phyloP scores from a whole-genome alignment of 2,888 invertebrate species.

The Plebejus argus region DNA sequence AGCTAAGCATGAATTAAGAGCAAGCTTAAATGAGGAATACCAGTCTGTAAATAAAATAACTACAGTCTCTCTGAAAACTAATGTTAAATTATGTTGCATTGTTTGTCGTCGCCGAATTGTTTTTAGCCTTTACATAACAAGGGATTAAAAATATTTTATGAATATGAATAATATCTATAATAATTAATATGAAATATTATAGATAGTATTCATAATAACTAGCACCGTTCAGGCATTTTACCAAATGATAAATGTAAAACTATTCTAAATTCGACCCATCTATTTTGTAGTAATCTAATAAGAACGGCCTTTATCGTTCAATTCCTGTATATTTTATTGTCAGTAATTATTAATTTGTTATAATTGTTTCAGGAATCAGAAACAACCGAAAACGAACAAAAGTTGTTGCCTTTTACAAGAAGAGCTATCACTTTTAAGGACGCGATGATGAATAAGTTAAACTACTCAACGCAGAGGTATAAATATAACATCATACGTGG shows the following conservation, averaged over 20 bases:
- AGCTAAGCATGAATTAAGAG: neutral
- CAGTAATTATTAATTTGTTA: neutral
- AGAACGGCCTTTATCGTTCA: neutral
- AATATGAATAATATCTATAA: too few species aligned
- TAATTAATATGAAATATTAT: too few species aligned
- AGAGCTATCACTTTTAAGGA: slow-evolving; percentile 63
- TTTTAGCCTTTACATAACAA: too few species aligned
- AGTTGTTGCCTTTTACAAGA: slow-evolving; percentile 63
- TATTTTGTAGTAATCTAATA: neutral
- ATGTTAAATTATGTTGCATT: too few species aligned
- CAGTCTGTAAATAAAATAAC: too few species aligned
- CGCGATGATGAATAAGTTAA: slow-evolving; percentile 56
- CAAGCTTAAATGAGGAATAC: too few species aligned
- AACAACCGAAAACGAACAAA: slow-evolving; percentile 52
- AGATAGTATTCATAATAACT: too few species aligned
- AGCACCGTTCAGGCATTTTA: too few species aligned
- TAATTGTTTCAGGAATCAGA: slow-evolving; percentile 56
- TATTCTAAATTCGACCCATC: neutral
- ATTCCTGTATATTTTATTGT: neutral
- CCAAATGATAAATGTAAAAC: neutral
- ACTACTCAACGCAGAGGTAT: slow-evolving; percentile 52
- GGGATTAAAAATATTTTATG: too few species aligned
- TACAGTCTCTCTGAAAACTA: too few species aligned
- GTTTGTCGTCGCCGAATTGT: too few species aligned
- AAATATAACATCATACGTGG: too few species aligned